Conservation (phyloP, 2,113 vertebrate species). For the Paramormyrops kingsleyae region DNA sequence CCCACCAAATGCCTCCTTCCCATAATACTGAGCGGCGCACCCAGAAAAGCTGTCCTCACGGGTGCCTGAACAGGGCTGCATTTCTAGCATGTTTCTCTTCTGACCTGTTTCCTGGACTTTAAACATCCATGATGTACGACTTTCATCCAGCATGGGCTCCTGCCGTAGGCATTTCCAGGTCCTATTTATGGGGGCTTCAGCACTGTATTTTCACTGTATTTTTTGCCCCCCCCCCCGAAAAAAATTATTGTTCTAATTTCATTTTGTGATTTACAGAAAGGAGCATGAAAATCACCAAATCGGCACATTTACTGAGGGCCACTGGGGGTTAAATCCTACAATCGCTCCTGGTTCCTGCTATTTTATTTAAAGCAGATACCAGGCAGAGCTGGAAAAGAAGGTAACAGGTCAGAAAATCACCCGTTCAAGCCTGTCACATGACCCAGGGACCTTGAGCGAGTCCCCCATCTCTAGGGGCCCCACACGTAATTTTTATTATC, state of each 20-base stretch:
- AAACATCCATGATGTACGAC: neutral
- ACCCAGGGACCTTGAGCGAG: neutral
- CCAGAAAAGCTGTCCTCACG: neutral
- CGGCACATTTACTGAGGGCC: neutral
- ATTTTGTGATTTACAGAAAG: neutral
- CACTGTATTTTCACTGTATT: no score
- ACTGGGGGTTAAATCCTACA: neutral
- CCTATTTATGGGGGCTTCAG: neutral
- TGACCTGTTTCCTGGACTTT: neutral
- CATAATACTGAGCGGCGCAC: neutral
- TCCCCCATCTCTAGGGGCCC: neutral
- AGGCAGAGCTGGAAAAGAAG: no score
- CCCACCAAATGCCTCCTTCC: neutral
- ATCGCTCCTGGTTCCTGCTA: neutral
- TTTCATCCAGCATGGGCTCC: neutral
- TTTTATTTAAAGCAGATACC: neutral
- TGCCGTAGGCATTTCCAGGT: neutral
- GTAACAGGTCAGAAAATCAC: no score
- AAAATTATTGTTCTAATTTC: neutral
- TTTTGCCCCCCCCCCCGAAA: neutral
- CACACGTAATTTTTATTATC: neutral
- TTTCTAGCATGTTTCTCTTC: neutral
- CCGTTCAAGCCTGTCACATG: neutral
- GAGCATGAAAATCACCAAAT: neutral
- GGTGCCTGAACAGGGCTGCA: neutral